phyloP scores from a whole-genome alignment of 2,888 invertebrate species.

The Fabriciana adippe region DNA sequence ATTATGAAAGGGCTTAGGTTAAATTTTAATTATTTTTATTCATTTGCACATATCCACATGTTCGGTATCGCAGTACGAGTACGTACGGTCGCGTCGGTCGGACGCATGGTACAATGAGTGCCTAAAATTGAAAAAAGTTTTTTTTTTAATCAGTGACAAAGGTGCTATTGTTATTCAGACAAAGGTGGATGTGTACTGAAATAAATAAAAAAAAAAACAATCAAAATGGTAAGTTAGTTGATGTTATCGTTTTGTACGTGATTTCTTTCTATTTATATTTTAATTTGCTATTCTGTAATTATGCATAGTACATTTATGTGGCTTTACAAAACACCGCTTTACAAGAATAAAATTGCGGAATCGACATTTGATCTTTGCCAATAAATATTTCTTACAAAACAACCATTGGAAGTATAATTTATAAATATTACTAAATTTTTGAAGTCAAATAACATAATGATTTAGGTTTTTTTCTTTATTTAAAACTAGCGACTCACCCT shows the following conservation, averaged over 20 bases:
- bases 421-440: too few species aligned
- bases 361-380: too few species aligned
- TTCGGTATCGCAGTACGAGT: slow-evolving; percentile 31
- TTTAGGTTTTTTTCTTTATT: too few species aligned
- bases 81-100: slow-evolving; percentile 30
- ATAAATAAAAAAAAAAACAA: not conserved
- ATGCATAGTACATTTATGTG: slow-evolving; percentile 3
- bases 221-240: slow-evolving; percentile 8
- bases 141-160: slow-evolving; percentile 14
- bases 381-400: too few species aligned
- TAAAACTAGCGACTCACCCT: too few species aligned
- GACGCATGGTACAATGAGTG: slow-evolving; percentile 28
- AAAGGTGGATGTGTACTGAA: slow-evolving; percentile 5
- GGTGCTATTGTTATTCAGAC: slow-evolving; percentile 3
- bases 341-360: not conserved
- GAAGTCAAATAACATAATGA: too few species aligned
- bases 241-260: not conserved
- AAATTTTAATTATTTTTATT: not conserved
- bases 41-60: slow-evolving; percentile 13
- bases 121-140: not conserved
- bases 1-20: not conserved
- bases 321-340: slow-evolving; percentile 1
- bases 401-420: too few species aligned
- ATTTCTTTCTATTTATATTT: slow-evolving; percentile 1
- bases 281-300: not conserved